Base-by-base conservation (phyloP, 2,888 invertebrate genomes). In the Dromius quadrimaculatus region DNA sequence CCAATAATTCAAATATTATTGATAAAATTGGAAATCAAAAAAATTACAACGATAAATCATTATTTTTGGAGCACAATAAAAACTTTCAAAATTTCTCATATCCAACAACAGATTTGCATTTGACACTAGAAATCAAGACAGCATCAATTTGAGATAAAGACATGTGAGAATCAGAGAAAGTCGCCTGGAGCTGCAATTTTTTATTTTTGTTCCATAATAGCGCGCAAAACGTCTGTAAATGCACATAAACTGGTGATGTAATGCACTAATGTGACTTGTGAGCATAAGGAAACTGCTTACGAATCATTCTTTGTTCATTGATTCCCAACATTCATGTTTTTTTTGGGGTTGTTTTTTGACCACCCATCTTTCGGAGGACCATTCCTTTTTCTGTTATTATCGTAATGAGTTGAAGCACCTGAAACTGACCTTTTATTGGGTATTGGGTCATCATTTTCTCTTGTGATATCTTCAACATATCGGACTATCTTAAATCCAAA, bases 231-330 rank as follows among this genome's bases (percentile, higher is more conserved):
- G 38, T 61, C 41, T 32, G 61, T 41, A 61, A 61, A 61, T 22
- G 41, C 11, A 61, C 23, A 54, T 54, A 54, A 61, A 61, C 36
- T 13, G 15, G 20, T 61, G 61, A 61, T 22, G 61, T 61, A 61
- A 61, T 41, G 15, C 23, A 22, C 61, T 61, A 61, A 61, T 61
- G 61, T 61, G 61, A 61, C 61, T 38, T 61, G 61, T 41, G 61
- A 61, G 41, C 41, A 41, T 11, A 61, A 23, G 15, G 20, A 38
- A 61, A 61, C 41, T 61, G 20, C 61, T 20, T 61, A 41, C 61
- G 15, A 41, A 3, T n/a, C 2, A 36, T 36, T 36, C n/a, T 1
- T 36, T 11, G 36, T 32, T 2, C 3, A 36, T 3, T 11, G 2
- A 36, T 3, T 11, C 36, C n/a, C 36, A 36, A 36, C 36, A 36